phyloP scores from a whole-genome alignment of 2,888 invertebrate genomes.

The Beris morrisii region DNA sequence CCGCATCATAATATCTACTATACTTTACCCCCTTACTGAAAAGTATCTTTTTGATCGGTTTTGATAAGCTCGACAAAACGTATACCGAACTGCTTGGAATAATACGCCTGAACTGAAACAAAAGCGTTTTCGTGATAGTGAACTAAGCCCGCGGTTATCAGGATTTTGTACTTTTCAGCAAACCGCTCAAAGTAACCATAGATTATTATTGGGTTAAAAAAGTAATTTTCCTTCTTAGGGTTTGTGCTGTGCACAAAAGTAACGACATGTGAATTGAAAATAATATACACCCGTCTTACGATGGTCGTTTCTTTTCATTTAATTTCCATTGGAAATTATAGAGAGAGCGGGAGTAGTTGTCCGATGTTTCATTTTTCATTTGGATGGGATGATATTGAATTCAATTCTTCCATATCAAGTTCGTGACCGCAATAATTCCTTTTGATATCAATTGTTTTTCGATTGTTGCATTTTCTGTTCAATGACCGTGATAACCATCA shows the following conservation, averaged over 20 bases:
- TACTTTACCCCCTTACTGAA: slow-evolving; percentile 1
- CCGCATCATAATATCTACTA: not conserved
- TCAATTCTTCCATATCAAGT: no score
- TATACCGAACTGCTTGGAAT: slow-evolving; percentile 7
- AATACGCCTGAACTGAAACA: slow-evolving; percentile 28
- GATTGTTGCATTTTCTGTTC: no score
- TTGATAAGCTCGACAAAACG: slow-evolving; percentile 5
- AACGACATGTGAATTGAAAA: no score
- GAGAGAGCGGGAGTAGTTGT: no score
- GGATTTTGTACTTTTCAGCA: slow-evolving; percentile 47
- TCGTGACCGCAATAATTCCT: no score
- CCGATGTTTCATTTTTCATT: no score
- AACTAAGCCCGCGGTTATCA: slow-evolving; percentile 47
- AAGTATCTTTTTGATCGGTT: slow-evolving; percentile 9
- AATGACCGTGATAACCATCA: no score
- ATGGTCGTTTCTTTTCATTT: no score
- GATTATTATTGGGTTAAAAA: slow-evolving; percentile 20
- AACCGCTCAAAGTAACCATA: slow-evolving; percentile 25
- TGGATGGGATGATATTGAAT: no score
- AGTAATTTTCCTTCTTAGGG: slow-evolving; percentile 2
- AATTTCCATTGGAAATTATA: no score
- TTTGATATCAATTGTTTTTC: no score
- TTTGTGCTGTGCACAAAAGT: not conserved
- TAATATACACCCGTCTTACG: no score
- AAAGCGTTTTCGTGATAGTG: slow-evolving; percentile 47